Evolutionary conservation across 2,888 invertebrate genomes (phyloP).

Genomic region (Drosophila nr. fundita): DNA sequence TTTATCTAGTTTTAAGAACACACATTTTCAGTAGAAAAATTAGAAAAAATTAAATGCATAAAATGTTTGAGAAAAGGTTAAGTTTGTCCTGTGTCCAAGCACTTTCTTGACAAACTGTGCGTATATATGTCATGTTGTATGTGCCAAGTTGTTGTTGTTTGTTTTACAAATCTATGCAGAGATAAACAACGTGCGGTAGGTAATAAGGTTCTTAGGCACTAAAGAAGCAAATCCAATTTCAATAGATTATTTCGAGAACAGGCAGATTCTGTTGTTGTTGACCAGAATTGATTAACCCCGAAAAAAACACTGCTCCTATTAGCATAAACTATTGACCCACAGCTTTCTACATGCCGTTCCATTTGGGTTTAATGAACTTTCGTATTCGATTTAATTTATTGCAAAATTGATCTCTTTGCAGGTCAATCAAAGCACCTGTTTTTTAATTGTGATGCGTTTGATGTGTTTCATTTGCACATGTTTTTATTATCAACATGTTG

Average conservation of each 20-base stretch:
- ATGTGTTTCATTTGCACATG: not conserved
- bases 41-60: not conserved
- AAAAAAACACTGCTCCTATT: constrained; percentile 10
- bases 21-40: not conserved
- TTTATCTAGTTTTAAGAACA: not conserved
- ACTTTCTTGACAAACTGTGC: not conserved
- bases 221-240: not conserved
- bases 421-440: constrained; percentile 1
- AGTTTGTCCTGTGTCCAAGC: not conserved
- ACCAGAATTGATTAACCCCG: not conserved
- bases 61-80: not conserved
- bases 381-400: constrained; percentile 15
- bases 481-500: constrained; percentile 15
- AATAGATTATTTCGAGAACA: not conserved
- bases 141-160: constrained; percentile 37
- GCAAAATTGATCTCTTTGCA: not conserved
- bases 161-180: not conserved
- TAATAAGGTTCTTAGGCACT: not conserved
- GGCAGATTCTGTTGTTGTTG: not conserved
- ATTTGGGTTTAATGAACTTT: constrained; percentile 55
- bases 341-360: constrained; percentile 36
- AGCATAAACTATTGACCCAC: constrained; percentile 29
- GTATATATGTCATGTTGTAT: constrained; percentile 5
- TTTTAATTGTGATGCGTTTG: not conserved
- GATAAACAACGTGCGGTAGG: constrained; percentile 4